Evolutionary conservation across 2,113 vertebrate genomes (phyloP).

Genomic region (Geococcyx californianus): DNA sequence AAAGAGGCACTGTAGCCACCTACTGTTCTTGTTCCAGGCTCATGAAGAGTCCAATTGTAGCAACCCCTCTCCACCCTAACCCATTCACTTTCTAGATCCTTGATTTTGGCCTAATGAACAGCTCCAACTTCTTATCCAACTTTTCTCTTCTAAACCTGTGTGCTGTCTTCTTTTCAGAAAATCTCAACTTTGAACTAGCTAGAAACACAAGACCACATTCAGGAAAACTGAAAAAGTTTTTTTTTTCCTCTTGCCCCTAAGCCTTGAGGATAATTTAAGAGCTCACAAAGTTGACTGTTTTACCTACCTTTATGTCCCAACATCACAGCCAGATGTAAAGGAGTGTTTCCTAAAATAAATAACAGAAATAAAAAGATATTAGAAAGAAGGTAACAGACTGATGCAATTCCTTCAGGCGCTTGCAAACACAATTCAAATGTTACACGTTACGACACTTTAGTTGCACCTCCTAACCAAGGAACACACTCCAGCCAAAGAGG

Average conservation of each 20-base stretch:
- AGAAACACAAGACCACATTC: not conserved
- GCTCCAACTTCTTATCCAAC: not conserved
- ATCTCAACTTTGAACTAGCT: not conserved
- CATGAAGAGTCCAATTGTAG: not conserved
- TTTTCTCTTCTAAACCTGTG: not conserved
- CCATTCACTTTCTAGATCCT: not conserved
- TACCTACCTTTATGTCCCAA: constrained; percentile 97
- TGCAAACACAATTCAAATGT: not conserved
- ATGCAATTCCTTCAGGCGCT: not conserved
- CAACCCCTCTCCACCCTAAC: not conserved
- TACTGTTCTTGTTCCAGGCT: not conserved
- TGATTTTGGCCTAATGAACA: not conserved
- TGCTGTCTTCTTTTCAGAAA: not conserved
- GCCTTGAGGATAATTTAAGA: not conserved
- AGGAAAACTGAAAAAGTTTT: accelerated
- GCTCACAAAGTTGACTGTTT: not conserved
- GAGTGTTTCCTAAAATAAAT: constrained; percentile 91
- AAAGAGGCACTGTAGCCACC: not conserved
- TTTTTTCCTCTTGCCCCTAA: not conserved
- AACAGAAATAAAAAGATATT: not conserved
- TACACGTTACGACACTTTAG: not conserved
- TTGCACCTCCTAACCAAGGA: not conserved
- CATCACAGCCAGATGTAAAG: constrained; percentile 98
- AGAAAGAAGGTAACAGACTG: not conserved
- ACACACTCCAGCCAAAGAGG: not conserved